Conservation (phyloP, 2,888 invertebrate genomes). For the Bhutanitis thaidina region DNA sequence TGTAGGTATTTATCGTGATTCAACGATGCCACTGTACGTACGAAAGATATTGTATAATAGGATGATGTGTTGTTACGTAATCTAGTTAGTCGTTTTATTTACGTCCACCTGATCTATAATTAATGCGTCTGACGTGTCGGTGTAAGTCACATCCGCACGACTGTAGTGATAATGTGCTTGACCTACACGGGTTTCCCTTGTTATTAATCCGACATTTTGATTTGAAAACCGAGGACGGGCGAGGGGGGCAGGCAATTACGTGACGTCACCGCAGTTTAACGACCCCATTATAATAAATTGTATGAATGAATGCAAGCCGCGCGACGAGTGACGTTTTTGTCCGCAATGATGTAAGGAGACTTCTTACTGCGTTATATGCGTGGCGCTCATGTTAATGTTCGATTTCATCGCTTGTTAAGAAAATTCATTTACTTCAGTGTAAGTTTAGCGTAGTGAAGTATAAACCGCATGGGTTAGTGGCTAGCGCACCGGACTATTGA, state of each 20-base stretch:
- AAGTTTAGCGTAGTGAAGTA: background rate
- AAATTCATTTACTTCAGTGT: background rate
- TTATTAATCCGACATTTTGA: slow-evolving; percentile 77
- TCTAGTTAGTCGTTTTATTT: slow-evolving; percentile 14
- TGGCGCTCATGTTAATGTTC: slow-evolving; percentile 21
- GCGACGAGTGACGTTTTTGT: slow-evolving; percentile 70
- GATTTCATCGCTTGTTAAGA: slow-evolving; percentile 4
- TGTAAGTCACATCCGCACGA: slow-evolving; percentile 4
- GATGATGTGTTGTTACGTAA: slow-evolving; percentile 19
- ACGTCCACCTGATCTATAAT: slow-evolving; percentile 17
- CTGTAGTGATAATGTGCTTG: slow-evolving; percentile 65
- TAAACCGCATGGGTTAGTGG: no score
- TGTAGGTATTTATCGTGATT: slow-evolving; percentile 17
- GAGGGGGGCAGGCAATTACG: slow-evolving; percentile 75
- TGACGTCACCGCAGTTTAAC: slow-evolving; percentile 78
- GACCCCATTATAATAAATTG: slow-evolving; percentile 78
- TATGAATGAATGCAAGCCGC: slow-evolving; percentile 77
- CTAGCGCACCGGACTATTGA: no score
- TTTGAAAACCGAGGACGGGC: slow-evolving; percentile 67
- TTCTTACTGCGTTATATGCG: slow-evolving; percentile 16
- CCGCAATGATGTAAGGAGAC: slow-evolving; percentile 40
- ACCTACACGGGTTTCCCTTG: slow-evolving; percentile 75
- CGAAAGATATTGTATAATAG: slow-evolving; percentile 10
- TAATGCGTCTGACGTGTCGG: slow-evolving; percentile 12
- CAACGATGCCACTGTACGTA: slow-evolving; percentile 11